Evolutionary conservation across 2,888 invertebrate genomes (phyloP), one percentile per base, ranked within the genome.

Genomic region (Thumatha senex): DNA sequence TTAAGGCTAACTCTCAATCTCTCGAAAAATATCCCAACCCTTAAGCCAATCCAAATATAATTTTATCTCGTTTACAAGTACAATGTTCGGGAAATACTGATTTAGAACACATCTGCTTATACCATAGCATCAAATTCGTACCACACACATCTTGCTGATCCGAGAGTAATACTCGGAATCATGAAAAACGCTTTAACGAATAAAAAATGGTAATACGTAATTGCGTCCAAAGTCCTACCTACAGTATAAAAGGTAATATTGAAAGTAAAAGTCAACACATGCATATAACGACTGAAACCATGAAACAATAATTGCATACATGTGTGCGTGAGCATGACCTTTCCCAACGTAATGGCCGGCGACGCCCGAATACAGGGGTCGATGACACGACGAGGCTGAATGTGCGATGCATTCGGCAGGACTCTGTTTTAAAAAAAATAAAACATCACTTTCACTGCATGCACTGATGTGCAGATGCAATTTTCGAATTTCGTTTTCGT

Each of bases 331-430:
- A 69, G 74, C 81, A 85, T 90, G 89, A 90, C 90, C 90, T 90
- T 89, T 83, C 87, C 73, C 88, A 90, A 89, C 81, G 72, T 72
- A 81, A 82, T 83, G 78, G 78, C 72, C 80, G 80, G 71, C 75
- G 79, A 72, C 81, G 82, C 78, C 86, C 89, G 84, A 89, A 90
- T 82, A 82, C 83, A 71, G 74, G 70, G 88, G 84, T 83, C 87
- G 75, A 72, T 78, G 86, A 84, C 85, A 76, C 76, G 70, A 71
- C 77, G 85, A 84, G 86, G 85, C 84, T 82, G 82, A 80, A 78
- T 79, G 76, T 64, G 67, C 72, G 64, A 64, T 78, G 84, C 85
- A 84, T 84, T 86, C 82, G 85, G 79, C 81, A 84, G 82, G 80
- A 81, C 78, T 78, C 76, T 78, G 67, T 57, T 56, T n/a, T 61